A percentile compares a stretch with the other conserved stretches of the same genome.
Conservation (phyloP, 2,797 vertebrate species). For the Anomalospiza imberbis region DNA sequence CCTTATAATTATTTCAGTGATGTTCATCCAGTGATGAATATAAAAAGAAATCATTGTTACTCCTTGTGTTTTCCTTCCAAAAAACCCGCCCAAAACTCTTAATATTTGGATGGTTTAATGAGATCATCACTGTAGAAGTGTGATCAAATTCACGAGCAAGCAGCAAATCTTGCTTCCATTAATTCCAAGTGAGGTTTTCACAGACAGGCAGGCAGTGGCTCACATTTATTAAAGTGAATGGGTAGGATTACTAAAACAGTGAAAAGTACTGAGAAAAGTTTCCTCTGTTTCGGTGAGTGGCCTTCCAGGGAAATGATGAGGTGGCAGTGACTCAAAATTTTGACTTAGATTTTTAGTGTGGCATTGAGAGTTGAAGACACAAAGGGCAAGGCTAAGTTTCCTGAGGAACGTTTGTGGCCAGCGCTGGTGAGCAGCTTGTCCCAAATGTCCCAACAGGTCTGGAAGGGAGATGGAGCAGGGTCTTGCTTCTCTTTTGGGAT, state of each 20-base stretch:
- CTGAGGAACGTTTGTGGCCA: neutral
- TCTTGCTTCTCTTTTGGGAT: neutral
- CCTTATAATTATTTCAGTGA: neutral
- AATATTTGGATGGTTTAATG: neutral
- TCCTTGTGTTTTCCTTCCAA: neutral
- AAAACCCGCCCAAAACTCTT: neutral
- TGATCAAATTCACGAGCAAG: neutral
- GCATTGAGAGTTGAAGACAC: neutral
- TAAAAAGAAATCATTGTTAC: neutral
- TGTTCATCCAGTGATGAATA: neutral
- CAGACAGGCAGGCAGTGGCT: neutral
- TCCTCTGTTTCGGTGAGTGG: neutral
- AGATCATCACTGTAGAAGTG: neutral
- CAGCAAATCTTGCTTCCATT: neutral
- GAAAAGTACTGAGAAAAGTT: neutral
- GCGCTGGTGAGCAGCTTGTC: rapidly evolving
- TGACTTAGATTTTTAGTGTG: neutral
- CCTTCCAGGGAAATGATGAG: neutral
- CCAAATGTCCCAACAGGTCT: neutral
- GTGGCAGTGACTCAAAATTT: neutral
- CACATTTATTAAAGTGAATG: neutral
- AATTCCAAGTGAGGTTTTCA: neutral
- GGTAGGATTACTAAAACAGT: neutral
- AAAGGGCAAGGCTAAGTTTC: neutral
- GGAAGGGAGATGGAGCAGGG: neutral